phyloP scores from a whole-genome alignment of 2,797 vertebrate species.

The Chelon labrosus region DNA sequence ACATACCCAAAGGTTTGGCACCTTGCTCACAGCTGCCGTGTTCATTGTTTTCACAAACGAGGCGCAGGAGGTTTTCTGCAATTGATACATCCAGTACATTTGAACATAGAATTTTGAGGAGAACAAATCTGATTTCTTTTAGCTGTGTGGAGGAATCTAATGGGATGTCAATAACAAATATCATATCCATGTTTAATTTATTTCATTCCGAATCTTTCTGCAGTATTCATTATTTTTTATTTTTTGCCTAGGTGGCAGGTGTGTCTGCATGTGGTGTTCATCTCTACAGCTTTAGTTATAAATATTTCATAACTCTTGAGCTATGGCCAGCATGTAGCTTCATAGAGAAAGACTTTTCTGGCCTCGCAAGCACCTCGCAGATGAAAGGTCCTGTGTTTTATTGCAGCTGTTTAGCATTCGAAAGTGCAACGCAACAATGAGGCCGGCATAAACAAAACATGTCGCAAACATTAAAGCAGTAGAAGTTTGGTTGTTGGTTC shows the following conservation, averaged over 20 bases:
- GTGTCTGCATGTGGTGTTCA: constrained; percentile 55
- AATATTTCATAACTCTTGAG: constrained; percentile 71
- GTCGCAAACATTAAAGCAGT: constrained; percentile 40
- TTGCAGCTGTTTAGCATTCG: constrained; percentile 59
- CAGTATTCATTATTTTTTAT: constrained; percentile 61
- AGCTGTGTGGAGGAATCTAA: too few species aligned
- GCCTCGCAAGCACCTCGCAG: constrained; percentile 46
- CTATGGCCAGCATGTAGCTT: constrained; percentile 42
- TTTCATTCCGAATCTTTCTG: constrained; percentile 55
- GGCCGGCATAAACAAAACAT: constrained; percentile 47
- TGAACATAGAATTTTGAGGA: too few species aligned
- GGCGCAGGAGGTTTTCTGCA: too few species aligned
- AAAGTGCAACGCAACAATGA: constrained; percentile 31
- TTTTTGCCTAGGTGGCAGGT: constrained; percentile 41
- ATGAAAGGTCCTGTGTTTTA: constrained; percentile 61
- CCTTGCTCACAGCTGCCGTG: too few species aligned
- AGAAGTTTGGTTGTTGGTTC: constrained; percentile 9
- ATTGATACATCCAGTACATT: too few species aligned
- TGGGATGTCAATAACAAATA: too few species aligned
- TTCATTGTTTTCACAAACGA: too few species aligned
- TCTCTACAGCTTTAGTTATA: constrained; percentile 48
- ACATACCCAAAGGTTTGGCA: too few species aligned
- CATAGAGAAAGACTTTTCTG: constrained; percentile 41
- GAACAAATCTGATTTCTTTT: too few species aligned
- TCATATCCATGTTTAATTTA: too few species aligned